phyloP scores from a whole-genome alignment of 2,797 vertebrate species.

The Hippoglossus hippoglossus region DNA sequence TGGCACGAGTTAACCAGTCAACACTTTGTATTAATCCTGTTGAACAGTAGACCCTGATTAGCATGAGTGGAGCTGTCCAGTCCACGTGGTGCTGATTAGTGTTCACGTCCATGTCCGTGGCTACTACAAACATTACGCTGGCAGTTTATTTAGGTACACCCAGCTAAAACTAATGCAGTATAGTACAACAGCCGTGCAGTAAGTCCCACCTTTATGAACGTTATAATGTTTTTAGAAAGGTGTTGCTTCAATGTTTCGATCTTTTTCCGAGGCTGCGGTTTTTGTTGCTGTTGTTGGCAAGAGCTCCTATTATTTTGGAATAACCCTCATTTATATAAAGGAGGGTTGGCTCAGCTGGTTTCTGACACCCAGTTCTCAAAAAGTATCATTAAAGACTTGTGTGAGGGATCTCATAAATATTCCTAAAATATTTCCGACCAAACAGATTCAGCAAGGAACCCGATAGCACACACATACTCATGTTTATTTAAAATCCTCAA shows the following conservation, averaged over 20 bases:
- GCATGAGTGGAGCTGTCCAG: slow-evolving; percentile 64
- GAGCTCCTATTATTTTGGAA: background rate
- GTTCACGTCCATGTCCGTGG: slow-evolving; percentile 20
- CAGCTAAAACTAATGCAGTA: background rate
- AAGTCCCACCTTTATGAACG: background rate
- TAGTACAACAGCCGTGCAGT: background rate
- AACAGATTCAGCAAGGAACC: background rate
- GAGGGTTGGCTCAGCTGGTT: background rate
- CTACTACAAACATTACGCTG: background rate
- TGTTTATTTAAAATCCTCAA: no score
- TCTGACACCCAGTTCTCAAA: background rate
- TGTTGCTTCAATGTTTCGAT: no score
- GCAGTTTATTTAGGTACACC: background rate
- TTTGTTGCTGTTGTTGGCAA: no score
- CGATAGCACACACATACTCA: no score
- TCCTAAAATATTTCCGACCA: background rate
- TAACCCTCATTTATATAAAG: background rate
- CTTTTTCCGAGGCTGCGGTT: no score
- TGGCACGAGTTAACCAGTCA: background rate
- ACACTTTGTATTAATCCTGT: background rate
- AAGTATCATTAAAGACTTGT: background rate
- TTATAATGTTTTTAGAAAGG: no score
- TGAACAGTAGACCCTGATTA: slow-evolving; percentile 21
- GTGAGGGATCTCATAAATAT: no score
- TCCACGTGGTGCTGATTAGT: slow-evolving; percentile 69